Conservation (phyloP, 2,888 invertebrate genomes). For the Athrips mouffetella region DNA sequence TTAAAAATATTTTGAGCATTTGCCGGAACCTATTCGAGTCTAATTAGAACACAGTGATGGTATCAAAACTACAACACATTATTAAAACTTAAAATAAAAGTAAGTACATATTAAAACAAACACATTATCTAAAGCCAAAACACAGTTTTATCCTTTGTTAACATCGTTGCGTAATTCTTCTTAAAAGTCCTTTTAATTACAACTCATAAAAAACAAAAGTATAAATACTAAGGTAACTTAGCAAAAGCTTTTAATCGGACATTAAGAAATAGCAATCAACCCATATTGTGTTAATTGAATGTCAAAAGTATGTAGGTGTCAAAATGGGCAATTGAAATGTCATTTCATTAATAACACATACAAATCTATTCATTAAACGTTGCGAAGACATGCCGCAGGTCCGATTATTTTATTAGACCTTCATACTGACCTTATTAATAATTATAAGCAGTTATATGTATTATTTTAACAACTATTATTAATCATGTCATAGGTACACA, state of each 20-base stretch:
- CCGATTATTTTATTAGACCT: slow-evolving; percentile 11
- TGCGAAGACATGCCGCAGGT: slow-evolving; percentile 23
- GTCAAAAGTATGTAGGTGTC: slow-evolving; percentile 41
- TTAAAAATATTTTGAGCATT: too few relatives aligned
- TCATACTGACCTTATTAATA: neutral
- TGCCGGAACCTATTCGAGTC: too few relatives aligned
- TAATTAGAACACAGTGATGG: too few relatives aligned
- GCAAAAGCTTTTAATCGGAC: neutral
- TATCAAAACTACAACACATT: too few relatives aligned
- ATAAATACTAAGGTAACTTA: neutral
- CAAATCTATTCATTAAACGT: slow-evolving; percentile 40
- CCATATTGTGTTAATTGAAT: slow-evolving; percentile 36
- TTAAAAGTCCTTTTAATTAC: too few relatives aligned
- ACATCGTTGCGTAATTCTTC: too few relatives aligned
- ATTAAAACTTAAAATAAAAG: too few relatives aligned
- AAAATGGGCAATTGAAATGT: slow-evolving; percentile 41
- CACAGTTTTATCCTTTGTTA: too few relatives aligned
- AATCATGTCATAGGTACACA: neutral
- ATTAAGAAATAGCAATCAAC: slow-evolving; percentile 32
- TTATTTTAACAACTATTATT: neutral
- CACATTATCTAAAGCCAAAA: too few relatives aligned
- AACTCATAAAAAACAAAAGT: too few relatives aligned
- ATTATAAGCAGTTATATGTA: neutral
- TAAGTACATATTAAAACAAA: too few relatives aligned
- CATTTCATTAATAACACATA: slow-evolving; percentile 44